phyloP scores from a whole-genome alignment of 1,140 invertebrate species.

The Pseudomyrmex cubaensis region DNA sequence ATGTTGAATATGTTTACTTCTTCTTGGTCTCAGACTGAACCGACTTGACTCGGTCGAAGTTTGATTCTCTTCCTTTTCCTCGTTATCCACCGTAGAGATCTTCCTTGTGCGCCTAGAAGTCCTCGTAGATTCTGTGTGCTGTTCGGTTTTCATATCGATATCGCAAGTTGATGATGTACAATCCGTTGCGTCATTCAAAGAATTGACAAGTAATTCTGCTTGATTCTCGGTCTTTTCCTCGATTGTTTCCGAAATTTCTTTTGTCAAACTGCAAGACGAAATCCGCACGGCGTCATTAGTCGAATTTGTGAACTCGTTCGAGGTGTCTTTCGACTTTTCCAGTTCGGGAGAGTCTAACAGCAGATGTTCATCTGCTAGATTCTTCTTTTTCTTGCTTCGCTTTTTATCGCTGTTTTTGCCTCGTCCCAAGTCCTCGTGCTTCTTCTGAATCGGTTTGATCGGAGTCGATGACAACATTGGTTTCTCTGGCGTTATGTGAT shows the following conservation, averaged over 20 bases:
- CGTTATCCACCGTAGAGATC: not conserved
- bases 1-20: slow-evolving; percentile 12
- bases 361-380: slow-evolving; percentile 79
- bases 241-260: slow-evolving; percentile 4
- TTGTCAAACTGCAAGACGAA: not conserved
- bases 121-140: slow-evolving; percentile 7
- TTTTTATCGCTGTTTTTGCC: slow-evolving; percentile 61
- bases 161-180: not conserved
- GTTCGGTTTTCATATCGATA: not conserved
- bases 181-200: not conserved
- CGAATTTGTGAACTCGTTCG: not conserved
- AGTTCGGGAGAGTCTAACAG: slow-evolving; percentile 74
- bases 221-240: not conserved
- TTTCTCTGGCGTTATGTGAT: slow-evolving; percentile 79
- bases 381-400: slow-evolving; percentile 73
- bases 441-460: slow-evolving; percentile 32
- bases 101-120: not conserved
- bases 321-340: not conserved
- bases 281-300: not conserved
- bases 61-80: not conserved
- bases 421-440: slow-evolving; percentile 9
- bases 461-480: slow-evolving; percentile 72
- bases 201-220: not conserved
- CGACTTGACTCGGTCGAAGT: slow-evolving; percentile 2
- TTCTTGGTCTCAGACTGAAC: slow-evolving; percentile 28